Evolutionary conservation across 2,113 vertebrate genomes (phyloP), one percentile per base, ranked within the genome.

Genomic region (Rhabdornis inornatus): DNA sequence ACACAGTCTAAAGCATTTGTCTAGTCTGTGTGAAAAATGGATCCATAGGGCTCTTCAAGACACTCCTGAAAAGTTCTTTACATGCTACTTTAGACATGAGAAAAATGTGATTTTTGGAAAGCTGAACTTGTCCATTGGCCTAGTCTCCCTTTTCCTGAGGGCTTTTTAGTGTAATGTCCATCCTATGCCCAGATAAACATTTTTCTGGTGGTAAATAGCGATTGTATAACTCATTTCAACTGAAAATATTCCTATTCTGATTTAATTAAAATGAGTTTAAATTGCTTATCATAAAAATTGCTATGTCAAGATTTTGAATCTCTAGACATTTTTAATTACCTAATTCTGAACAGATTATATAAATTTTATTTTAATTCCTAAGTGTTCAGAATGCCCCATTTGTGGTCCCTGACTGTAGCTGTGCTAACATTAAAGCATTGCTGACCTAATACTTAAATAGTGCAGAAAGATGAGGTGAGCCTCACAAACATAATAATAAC

Each of bases 351-450:
- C 10, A 56, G 27, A 25, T 52, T 33, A 47, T 15, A 19, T 10
- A 61, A 78, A 69, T 39, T 2, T 74, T 81, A 25, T 80, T 94
- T 65, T 18, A 61, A 78, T 89, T 59, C 5, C 15, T 60, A n/a
- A 39, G 3, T 16, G 4, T 47, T 79, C 18, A 56, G 44, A 47
- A 69, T 60, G 53, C 10, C 6, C 2, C 0, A 7, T 71, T 61
- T 45, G 6, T 74, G 7, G 1, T 61, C 3, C 10, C 10, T 0
- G 0, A 22, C 45, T 65, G 25, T 47, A 53, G 19, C 18, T 78
- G 45, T 11, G 14, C 5, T 77, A 66, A 33, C 7, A 22, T 11
- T 42, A 56, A 69, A 74, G 1, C 12, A 21, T 33, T 11, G 7
- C 9, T 84, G 21, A 23, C 9, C 9, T 69, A 56, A 31, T 30